Evolutionary conservation across 2,113 vertebrate genomes (phyloP).

Genomic region (Lathamus discolor): DNA sequence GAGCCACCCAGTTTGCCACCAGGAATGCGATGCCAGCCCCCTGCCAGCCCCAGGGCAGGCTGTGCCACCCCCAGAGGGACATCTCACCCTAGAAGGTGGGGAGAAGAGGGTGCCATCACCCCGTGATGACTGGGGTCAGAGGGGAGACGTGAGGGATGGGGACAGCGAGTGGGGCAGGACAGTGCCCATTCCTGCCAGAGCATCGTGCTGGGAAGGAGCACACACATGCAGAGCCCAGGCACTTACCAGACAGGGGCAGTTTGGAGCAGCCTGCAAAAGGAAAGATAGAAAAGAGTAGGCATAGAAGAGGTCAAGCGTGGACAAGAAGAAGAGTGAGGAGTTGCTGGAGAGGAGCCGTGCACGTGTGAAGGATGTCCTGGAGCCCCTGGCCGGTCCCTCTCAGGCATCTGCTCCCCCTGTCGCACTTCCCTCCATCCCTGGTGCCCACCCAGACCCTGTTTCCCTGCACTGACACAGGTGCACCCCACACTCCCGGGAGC

Average conservation of each 20-base stretch:
- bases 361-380: background rate
- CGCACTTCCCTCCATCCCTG: background rate
- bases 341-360: background rate
- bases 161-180: background rate
- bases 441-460: background rate
- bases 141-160: background rate
- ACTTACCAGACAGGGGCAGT: slow-evolving; percentile 86
- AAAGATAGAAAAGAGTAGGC: slow-evolving; percentile 76
- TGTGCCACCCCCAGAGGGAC: background rate
- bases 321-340: slow-evolving; percentile 29
- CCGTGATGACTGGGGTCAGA: background rate
- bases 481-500: background rate
- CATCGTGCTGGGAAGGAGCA: background rate
- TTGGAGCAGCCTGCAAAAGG: slow-evolving; percentile 85
- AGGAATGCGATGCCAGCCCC: background rate
- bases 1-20: background rate
- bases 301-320: slow-evolving; percentile 66
- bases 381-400: background rate
- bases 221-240: background rate
- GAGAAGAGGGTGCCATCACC: background rate
- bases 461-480: background rate
- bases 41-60: fast-evolving
- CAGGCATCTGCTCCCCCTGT: background rate
- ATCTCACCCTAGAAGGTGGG: background rate
- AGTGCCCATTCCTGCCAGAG: fast-evolving